Conservation (phyloP, 2,113 vertebrate genomes). For the Lonchura striata region DNA sequence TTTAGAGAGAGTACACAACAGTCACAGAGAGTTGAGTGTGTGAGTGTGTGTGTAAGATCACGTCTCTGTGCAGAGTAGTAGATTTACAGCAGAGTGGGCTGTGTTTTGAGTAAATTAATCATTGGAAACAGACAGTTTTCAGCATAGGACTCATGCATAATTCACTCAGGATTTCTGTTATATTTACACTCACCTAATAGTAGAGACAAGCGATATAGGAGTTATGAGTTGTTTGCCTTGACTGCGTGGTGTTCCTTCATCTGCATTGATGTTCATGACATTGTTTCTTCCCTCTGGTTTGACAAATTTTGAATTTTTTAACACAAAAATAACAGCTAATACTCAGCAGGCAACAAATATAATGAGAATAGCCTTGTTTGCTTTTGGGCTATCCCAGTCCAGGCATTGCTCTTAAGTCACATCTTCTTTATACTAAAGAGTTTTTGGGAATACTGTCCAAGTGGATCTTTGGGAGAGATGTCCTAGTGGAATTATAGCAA, state of each 20-base stretch:
- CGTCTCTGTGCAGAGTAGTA: neutral
- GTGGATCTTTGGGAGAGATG: neutral
- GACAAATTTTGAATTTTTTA: neutral
- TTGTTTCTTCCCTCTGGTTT: neutral
- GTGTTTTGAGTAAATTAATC: neutral
- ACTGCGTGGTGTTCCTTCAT: fast-evolving
- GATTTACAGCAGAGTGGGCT: neutral
- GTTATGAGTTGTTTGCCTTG: neutral
- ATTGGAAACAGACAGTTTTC: neutral
- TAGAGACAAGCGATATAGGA: neutral
- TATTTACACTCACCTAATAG: neutral
- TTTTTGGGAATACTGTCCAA: neutral
- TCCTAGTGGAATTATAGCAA: neutral
- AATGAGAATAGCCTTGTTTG: neutral
- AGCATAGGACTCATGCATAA: neutral
- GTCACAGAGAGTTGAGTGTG: neutral
- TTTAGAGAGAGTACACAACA: neutral
- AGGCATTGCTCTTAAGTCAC: neutral
- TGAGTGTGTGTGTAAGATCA: neutral
- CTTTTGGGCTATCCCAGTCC: neutral
- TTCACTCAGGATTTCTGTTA: neutral
- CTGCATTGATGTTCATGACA: neutral
- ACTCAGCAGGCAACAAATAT: neutral
- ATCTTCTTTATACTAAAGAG: neutral
- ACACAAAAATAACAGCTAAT: neutral